phyloP scores from a whole-genome alignment of 1,140 invertebrate genomes.

The Ceratosolen fusciceps region DNA sequence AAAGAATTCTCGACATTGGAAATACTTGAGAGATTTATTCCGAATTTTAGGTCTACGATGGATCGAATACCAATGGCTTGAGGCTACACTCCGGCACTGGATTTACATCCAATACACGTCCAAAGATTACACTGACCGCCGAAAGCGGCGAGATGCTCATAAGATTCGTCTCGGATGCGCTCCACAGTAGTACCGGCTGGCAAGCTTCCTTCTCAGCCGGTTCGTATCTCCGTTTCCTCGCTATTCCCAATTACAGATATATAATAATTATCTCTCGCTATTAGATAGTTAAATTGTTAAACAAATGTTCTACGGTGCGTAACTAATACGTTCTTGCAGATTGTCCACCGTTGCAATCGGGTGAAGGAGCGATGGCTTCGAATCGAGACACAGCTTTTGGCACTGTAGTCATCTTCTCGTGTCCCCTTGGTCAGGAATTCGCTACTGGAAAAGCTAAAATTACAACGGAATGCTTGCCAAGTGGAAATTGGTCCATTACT shows the following conservation, averaged over 20 bases:
- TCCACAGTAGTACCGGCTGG: conserved; percentile 88
- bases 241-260: too few relatives aligned
- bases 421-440: conserved; percentile 95
- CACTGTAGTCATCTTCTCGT: conserved; percentile 90
- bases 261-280: too few relatives aligned
- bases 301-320: too few relatives aligned
- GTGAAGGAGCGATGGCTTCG: conserved; percentile 88
- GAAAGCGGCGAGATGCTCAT: conserved; percentile 93
- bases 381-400: conserved; percentile 94
- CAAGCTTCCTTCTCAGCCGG: conserved; percentile 92
- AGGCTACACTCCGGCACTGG: conserved; percentile 90
- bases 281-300: too few relatives aligned
- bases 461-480: conserved; percentile 87
- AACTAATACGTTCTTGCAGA: conserved; percentile 74
- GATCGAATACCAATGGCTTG: conserved; percentile 85
- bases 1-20: neutral
- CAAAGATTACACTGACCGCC: conserved; percentile 91
- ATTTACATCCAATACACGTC: conserved; percentile 84
- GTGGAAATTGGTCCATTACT: conserved; percentile 93
- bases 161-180: conserved; percentile 88
- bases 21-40: neutral
- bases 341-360: conserved; percentile 88
- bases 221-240: conserved; percentile 59
- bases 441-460: conserved; percentile 89
- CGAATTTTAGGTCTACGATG: conserved; percentile 83